Percentiles rank a stretch among this genome's conserved stretches.
Evolutionary conservation across 2,113 vertebrate species (phyloP).

Genomic region (Lota lota): DNA sequence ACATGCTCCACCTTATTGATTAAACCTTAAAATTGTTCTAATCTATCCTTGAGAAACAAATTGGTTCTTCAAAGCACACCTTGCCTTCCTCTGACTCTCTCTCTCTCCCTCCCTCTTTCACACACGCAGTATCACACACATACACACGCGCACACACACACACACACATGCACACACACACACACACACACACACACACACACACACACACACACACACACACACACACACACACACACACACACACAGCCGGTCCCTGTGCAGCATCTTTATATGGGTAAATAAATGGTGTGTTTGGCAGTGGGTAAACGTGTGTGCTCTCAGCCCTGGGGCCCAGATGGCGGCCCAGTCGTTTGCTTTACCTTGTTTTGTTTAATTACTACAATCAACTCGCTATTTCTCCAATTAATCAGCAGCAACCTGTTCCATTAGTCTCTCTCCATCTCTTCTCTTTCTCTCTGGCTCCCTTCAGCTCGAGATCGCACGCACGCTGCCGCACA

Average conservation of each 20-base stretch:
- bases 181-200: constrained; percentile 10
- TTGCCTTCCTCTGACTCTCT: too few relatives aligned
- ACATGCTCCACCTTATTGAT: too few relatives aligned
- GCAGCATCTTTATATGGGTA: constrained; percentile 83
- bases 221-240: constrained; percentile 18
- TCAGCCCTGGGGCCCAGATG: constrained; percentile 92
- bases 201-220: not conserved
- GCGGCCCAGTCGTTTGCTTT: constrained; percentile 96
- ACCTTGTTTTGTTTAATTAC: constrained; percentile 99
- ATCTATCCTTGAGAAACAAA: too few relatives aligned
- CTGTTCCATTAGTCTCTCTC: constrained; percentile 88
- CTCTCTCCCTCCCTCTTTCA: not conserved
- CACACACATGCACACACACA: constrained; percentile 4
- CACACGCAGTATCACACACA: too few relatives aligned
- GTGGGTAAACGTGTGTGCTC: constrained; percentile 87
- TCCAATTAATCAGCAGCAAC: constrained; percentile 99
- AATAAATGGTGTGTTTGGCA: constrained; percentile 90
- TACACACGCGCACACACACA: too few relatives aligned
- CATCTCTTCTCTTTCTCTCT: constrained; percentile 16
- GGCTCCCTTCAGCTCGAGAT: not conserved
- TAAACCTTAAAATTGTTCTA: too few relatives aligned
- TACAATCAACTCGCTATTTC: constrained; percentile 99
- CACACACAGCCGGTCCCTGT: constrained; percentile 41
- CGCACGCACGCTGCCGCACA: too few relatives aligned
- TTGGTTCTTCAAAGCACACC: too few relatives aligned